phyloP scores from a whole-genome alignment of 2,888 invertebrate genomes.

The Heteropelma amictum region DNA sequence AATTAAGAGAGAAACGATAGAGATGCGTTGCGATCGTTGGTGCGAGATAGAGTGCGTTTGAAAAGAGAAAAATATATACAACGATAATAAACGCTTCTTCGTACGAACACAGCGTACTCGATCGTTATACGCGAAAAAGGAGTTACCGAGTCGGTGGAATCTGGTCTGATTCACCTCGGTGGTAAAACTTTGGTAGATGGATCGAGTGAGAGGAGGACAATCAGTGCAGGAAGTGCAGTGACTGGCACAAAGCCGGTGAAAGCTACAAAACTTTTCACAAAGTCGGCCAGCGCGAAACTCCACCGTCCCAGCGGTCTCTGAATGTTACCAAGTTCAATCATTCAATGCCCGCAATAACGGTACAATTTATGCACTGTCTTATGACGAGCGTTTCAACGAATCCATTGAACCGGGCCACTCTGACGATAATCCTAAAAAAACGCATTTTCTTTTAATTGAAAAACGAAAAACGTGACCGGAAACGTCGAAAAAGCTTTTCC shows the following conservation, averaged over 20 bases:
- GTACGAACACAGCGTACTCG: slow-evolving; percentile 8
- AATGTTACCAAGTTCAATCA: slow-evolving; percentile 58
- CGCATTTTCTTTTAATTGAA: too few relatives aligned
- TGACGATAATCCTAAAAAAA: too few relatives aligned
- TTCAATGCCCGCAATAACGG: too few relatives aligned
- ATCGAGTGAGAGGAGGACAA: slow-evolving; percentile 65
- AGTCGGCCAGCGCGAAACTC: slow-evolving; percentile 67
- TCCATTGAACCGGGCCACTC: too few relatives aligned
- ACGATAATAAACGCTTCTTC: slow-evolving; percentile 15
- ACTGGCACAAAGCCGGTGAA: slow-evolving; percentile 74
- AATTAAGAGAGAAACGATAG: slow-evolving; percentile 51
- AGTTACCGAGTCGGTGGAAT: slow-evolving; percentile 40
- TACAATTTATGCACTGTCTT: too few relatives aligned
- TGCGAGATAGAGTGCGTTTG: slow-evolving; percentile 35
- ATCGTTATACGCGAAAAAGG: slow-evolving; percentile 19
- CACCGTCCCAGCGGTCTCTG: background rate
- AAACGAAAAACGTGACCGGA: too few relatives aligned
- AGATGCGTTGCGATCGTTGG: slow-evolving; percentile 21
- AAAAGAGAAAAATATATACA: too few relatives aligned
- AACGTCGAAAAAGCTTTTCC: too few relatives aligned
- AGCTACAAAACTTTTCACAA: slow-evolving; percentile 72
- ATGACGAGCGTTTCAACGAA: too few relatives aligned
- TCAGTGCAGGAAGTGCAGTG: slow-evolving; percentile 77
- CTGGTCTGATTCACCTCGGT: slow-evolving; percentile 56
- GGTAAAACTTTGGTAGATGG: slow-evolving; percentile 2